Conservation (phyloP, 2,797 vertebrate genomes). For the Paratrypauchen microcephalus region DNA sequence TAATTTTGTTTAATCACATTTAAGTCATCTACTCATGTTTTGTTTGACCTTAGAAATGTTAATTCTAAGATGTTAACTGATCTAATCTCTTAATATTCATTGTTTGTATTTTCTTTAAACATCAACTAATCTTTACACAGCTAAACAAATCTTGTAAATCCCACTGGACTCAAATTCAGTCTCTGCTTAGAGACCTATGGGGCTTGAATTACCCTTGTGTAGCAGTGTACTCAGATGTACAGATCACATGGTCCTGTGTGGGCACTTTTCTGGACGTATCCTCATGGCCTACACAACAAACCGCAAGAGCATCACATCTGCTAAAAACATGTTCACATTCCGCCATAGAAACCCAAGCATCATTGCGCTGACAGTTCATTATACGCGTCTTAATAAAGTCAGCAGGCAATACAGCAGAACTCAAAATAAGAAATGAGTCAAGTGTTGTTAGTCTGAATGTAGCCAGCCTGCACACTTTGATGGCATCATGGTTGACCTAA, state of each 20-base stretch:
- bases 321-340: constrained; percentile 41
- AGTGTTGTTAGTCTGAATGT: not conserved
- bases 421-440: not conserved
- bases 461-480: no score
- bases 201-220: constrained; percentile 61
- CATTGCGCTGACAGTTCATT: constrained; percentile 2
- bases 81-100: not conserved
- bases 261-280: constrained; percentile 40
- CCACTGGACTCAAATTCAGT: constrained; percentile 12
- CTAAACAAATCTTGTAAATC: constrained; percentile 46
- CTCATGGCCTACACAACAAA: constrained; percentile 39
- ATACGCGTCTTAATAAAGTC: constrained; percentile 5
- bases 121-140: not conserved
- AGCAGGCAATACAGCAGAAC: not conserved
- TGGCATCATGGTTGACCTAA: not conserved
- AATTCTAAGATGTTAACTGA: not conserved
- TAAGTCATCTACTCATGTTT: not conserved
- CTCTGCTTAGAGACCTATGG: not conserved
- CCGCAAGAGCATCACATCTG: constrained; percentile 30
- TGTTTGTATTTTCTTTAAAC: not conserved
- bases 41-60: not conserved
- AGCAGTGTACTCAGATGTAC: constrained; percentile 45
- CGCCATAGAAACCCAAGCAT: not conserved
- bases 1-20: not conserved
- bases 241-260: constrained; percentile 54